Conservation (phyloP, 2,888 invertebrate genomes). For the Cheilosia variabilis region DNA sequence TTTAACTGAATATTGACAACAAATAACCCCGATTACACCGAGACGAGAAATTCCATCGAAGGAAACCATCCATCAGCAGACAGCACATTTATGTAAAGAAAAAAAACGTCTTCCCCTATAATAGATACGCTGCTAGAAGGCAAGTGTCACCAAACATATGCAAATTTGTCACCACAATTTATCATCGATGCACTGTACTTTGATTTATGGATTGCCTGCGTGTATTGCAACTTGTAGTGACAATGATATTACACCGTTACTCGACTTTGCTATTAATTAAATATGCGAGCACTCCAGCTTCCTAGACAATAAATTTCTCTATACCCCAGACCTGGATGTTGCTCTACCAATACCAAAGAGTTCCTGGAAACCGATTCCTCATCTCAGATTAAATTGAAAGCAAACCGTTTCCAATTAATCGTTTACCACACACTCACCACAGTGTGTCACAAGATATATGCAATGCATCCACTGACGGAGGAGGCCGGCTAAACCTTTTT, state of each 20-base stretch:
- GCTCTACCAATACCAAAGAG: slow-evolving; percentile 20
- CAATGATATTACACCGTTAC: slow-evolving; percentile 63
- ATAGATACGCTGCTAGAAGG: neutral
- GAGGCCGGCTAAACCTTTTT: slow-evolving; percentile 16
- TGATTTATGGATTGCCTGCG: slow-evolving; percentile 33
- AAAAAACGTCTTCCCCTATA: neutral
- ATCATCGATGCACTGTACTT: neutral
- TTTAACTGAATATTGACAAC: too few relatives aligned
- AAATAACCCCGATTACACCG: too few relatives aligned
- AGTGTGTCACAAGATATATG: slow-evolving; percentile 5
- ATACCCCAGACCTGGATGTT: slow-evolving; percentile 29
- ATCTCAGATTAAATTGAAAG: slow-evolving; percentile 72
- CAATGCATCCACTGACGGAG: too few relatives aligned
- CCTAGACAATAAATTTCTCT: slow-evolving; percentile 68
- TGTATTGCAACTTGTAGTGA: slow-evolving; percentile 25
- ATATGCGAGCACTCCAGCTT: slow-evolving; percentile 42
- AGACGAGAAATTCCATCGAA: too few relatives aligned
- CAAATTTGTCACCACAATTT: slow-evolving; percentile 39
- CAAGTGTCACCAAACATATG: slow-evolving; percentile 23
- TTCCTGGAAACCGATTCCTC: slow-evolving; percentile 65
- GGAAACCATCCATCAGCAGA: too few relatives aligned
- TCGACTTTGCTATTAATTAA: slow-evolving; percentile 47
- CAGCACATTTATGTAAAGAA: too few relatives aligned
- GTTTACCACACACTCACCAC: slow-evolving; percentile 66
- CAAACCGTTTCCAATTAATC: slow-evolving; percentile 75